These are phyloP conservation scores for Sinhomidia bicolor DNA, from an alignment of 2,888 invertebrate species.

Conservation along the genomic window DNA sequence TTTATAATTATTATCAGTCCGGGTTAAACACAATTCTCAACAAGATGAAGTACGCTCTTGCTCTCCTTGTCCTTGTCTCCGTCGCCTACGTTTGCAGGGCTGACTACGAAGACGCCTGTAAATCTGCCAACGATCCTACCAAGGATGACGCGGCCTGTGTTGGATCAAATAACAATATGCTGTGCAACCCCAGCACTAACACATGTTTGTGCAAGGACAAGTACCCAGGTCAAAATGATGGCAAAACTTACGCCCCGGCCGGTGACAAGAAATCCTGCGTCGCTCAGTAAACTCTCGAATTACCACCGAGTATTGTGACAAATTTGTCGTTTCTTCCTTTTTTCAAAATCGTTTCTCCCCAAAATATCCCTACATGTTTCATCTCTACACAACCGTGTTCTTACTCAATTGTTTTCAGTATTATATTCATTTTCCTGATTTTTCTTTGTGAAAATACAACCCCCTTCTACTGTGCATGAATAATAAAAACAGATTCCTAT, in stretches of 20 bases:
- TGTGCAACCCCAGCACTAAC: conserved; percentile 60
- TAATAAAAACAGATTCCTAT: conserved; percentile 25
- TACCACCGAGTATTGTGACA: background rate
- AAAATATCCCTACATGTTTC: background rate
- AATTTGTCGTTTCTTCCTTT: background rate
- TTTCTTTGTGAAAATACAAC: background rate
- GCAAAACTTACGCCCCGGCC: conserved; percentile 52
- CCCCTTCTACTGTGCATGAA: conserved; percentile 31
- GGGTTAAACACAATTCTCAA: background rate
- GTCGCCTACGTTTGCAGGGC: conserved; percentile 29
- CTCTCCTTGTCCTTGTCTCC: conserved; percentile 53
- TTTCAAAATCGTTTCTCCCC: background rate
- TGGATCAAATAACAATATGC: conserved; percentile 68
- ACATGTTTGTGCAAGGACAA: conserved; percentile 69
- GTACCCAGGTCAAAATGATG: conserved; percentile 56
- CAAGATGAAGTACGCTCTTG: conserved; percentile 65
- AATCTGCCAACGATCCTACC: conserved; percentile 1
- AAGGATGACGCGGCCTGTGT: conserved; percentile 65
- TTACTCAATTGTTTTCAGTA: too few relatives aligned
- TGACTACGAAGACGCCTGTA: conserved; percentile 61
- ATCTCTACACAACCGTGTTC: background rate
- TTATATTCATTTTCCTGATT: background rate
- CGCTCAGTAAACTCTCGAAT: background rate
- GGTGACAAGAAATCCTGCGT: conserved; percentile 63
- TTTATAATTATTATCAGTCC: background rate